phyloP scores from a whole-genome alignment of 2,113 vertebrate genomes.

The Bufo bufo region DNA sequence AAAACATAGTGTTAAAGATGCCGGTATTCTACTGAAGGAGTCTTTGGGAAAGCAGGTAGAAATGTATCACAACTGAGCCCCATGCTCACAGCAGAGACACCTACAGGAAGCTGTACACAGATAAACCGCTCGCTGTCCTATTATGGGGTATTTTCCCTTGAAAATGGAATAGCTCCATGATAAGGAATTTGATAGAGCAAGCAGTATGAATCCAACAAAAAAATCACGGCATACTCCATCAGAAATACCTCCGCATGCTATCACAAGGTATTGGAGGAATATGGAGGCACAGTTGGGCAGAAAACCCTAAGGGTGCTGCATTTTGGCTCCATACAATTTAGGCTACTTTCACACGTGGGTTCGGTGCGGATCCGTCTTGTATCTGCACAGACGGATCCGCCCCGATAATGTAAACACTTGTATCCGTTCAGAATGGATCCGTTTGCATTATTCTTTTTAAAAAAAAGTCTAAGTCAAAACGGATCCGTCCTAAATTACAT shows the following conservation, averaged over 20 bases:
- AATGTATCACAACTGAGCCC: neutral
- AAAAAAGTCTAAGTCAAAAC: too few relatives aligned
- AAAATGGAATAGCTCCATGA: neutral
- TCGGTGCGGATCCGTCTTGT: too few relatives aligned
- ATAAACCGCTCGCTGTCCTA: neutral
- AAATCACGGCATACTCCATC: neutral
- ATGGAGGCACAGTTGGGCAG: neutral
- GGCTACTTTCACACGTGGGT: too few relatives aligned
- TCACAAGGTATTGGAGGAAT: neutral
- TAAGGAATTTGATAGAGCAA: neutral
- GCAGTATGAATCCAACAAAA: neutral
- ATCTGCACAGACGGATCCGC: too few relatives aligned
- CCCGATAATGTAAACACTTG: too few relatives aligned
- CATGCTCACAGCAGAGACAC: neutral
- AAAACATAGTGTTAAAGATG: too few relatives aligned
- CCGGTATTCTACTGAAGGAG: neutral
- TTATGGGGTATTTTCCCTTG: neutral
- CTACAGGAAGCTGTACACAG: too few relatives aligned
- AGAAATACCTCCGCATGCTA: neutral
- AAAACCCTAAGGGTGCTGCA: neutral
- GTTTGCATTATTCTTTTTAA: too few relatives aligned
- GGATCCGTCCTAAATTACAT: too few relatives aligned
- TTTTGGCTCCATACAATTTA: neutral
- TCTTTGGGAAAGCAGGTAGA: neutral
- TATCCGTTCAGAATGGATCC: too few relatives aligned